These are phyloP conservation scores for Pygocentrus nattereri DNA, from an alignment of 2,797 vertebrate genomes.

Conservation along the genomic window DNA sequence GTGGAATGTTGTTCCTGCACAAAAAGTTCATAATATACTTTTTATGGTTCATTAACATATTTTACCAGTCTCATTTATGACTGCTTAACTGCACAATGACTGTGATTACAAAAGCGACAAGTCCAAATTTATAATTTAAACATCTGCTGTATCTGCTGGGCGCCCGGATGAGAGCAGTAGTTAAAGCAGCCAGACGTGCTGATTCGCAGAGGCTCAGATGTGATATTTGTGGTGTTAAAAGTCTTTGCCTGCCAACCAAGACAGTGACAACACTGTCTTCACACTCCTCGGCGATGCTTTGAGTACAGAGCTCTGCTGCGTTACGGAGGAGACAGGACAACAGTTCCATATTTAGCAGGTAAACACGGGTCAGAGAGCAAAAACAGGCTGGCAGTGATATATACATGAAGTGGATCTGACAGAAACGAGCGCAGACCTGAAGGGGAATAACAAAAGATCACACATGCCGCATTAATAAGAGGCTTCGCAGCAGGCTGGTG, in stretches of 20 bases:
- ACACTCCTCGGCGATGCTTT: not conserved
- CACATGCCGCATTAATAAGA: not conserved
- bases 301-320: not conserved
- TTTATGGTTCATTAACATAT: too few relatives aligned
- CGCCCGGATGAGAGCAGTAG: too few relatives aligned
- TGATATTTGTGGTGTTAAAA: slow-evolving; percentile 8
- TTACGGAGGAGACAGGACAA: too few relatives aligned
- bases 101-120: too few relatives aligned
- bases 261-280: not conserved
- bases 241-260: not conserved
- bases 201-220: not conserved
- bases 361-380: not conserved
- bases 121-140: not conserved
- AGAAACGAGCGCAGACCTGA: not conserved
- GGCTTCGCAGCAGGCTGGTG: not conserved
- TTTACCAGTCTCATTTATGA: too few relatives aligned
- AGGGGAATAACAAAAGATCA: not conserved
- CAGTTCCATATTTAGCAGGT: slow-evolving; percentile 6
- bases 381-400: not conserved
- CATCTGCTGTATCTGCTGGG: not conserved
- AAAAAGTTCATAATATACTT: too few relatives aligned
- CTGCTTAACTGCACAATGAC: too few relatives aligned
- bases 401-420: not conserved
- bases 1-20: too few relatives aligned
- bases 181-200: not conserved